Evolutionary conservation across 1,140 invertebrate species (phyloP).

Genomic region (Procambarus virginalis): DNA sequence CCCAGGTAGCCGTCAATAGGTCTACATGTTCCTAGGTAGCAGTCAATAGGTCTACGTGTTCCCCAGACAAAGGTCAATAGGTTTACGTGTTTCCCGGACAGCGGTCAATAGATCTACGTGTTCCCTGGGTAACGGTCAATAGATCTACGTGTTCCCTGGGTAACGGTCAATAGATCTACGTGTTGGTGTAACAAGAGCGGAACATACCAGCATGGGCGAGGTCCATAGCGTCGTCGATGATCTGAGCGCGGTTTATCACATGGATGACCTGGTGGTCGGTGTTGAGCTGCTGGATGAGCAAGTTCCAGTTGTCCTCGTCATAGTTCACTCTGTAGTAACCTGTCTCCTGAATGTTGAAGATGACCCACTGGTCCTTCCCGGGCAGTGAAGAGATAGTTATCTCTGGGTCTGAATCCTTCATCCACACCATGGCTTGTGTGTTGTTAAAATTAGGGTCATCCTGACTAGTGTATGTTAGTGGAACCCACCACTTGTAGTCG

Average conservation of each 20-base stretch:
- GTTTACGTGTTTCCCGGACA: too few species aligned
- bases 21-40: too few species aligned
- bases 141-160: too few species aligned
- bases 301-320: conserved; percentile 76
- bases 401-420: conserved; percentile 38
- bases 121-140: too few species aligned
- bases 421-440: conserved; percentile 83
- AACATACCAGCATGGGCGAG: conserved; percentile 79
- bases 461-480: conserved; percentile 85
- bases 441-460: conserved; percentile 79
- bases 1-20: too few species aligned
- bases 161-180: too few species aligned
- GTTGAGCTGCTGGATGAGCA: conserved; percentile 73
- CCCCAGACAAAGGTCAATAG: too few species aligned
- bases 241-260: conserved; percentile 77
- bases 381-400: conserved; percentile 44
- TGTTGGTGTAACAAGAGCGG: too few species aligned
- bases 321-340: conserved; percentile 79
- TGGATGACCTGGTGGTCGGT: conserved; percentile 73
- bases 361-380: conserved; percentile 54
- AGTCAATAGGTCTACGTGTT: too few species aligned
- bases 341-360: conserved; percentile 67
- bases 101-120: too few species aligned
- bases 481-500: conserved; percentile 83
- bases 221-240: conserved; percentile 89